Evolutionary conservation across 2,888 invertebrate genomes (phyloP).

Genomic region (Itoplectis maculator): DNA sequence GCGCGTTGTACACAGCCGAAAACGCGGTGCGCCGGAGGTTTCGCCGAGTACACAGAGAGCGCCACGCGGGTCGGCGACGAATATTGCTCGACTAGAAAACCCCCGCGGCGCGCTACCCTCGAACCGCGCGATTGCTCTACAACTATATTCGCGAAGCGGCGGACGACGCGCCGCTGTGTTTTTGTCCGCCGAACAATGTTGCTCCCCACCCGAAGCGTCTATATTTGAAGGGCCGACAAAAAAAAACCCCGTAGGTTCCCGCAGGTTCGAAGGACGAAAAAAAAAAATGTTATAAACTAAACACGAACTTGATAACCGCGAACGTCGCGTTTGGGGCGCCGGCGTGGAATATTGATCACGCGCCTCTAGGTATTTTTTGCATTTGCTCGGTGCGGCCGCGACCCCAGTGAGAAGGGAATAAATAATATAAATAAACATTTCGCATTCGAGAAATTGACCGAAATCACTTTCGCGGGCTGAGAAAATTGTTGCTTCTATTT

Average conservation of each 20-base stretch:
- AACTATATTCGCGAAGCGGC: slow-evolving; percentile 30
- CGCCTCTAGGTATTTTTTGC: slow-evolving; percentile 14
- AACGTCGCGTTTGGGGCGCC: slow-evolving; percentile 1
- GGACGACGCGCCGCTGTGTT: slow-evolving; percentile 58
- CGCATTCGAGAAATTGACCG: not conserved
- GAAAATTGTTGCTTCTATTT: not conserved
- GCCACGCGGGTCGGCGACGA: slow-evolving; percentile 16
- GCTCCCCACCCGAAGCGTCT: slow-evolving; percentile 28
- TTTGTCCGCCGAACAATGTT: slow-evolving; percentile 64
- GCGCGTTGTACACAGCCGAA: not conserved
- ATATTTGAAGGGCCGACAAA: slow-evolving; percentile 13
- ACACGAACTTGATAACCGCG: slow-evolving; percentile 15
- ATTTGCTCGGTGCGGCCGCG: not conserved
- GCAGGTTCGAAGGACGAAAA: not conserved
- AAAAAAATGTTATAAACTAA: slow-evolving; percentile 37
- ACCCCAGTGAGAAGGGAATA: not conserved
- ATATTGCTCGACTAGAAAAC: slow-evolving; percentile 29
- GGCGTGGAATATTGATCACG: slow-evolving; percentile 1
- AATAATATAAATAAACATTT: not conserved
- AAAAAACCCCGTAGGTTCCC: not conserved
- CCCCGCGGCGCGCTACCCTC: slow-evolving; percentile 59
- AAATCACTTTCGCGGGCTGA: not conserved
- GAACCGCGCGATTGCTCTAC: slow-evolving; percentile 49
- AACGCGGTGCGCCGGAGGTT: not conserved
- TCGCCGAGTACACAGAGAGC: not conserved